Evolutionary conservation across 2,888 invertebrate species (phyloP).

Genomic region (Drosophila mimica): DNA sequence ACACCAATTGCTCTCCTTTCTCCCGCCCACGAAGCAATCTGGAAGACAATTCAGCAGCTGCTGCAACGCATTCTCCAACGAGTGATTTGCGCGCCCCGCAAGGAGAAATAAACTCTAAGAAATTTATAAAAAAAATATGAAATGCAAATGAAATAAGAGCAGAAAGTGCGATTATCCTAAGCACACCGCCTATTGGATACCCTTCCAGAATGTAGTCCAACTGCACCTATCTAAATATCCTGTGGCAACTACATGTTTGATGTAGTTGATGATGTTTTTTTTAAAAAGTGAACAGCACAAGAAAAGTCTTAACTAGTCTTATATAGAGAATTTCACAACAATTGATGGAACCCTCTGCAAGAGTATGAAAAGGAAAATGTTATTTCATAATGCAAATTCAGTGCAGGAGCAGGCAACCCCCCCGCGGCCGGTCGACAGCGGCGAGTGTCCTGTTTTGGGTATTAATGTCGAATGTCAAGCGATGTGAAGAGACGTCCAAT

Average conservation of each 20-base stretch:
- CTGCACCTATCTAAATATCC: neutral
- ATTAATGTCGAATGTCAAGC: conserved; percentile 82
- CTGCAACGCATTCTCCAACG: conserved; percentile 48
- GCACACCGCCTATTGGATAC: neutral
- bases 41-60: conserved; percentile 36
- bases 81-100: conserved; percentile 56
- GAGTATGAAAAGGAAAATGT: conserved; percentile 56
- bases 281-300: neutral
- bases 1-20: no score
- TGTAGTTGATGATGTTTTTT: neutral
- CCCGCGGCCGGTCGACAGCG: neutral
- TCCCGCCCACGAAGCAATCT: neutral
- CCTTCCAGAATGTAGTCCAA: neutral
- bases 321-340: neutral
- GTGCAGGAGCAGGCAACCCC: conserved; percentile 38
- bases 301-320: neutral
- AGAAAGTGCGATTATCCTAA: neutral
- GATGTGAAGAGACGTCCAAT: conserved; percentile 70
- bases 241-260: neutral
- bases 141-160: conserved; percentile 30
- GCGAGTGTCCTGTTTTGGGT: conserved; percentile 35
- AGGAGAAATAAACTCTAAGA: conserved; percentile 12
- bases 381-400: conserved; percentile 79
- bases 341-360: neutral
- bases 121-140: conserved; percentile 21